Base-by-base conservation (phyloP, 2,797 vertebrate genomes). In the Gymnoscopelus braueri region DNA sequence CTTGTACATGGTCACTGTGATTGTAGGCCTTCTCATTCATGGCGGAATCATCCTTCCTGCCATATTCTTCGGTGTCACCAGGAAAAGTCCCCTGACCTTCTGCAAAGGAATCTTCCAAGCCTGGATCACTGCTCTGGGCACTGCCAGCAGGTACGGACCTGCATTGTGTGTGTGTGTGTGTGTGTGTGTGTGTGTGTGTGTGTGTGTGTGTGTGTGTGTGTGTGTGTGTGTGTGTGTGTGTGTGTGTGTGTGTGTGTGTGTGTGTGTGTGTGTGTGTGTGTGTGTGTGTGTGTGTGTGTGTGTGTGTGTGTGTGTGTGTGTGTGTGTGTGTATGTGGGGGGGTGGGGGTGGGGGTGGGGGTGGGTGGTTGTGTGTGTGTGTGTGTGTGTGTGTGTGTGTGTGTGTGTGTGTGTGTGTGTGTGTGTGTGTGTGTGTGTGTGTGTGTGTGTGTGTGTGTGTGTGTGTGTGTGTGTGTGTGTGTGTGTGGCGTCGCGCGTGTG, bases 1-100 rank as follows among this genome's bases (percentile, higher is more conserved):
- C 75, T 92, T 96, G 94, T 96, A 96, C 89, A 95, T 96, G 94
- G 91, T 96, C 77, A 96, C 95, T 0, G 95, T 96, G 48, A 92
- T 95, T 0, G 92, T 96, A 24, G 95, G 95, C 3, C 92, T 96
- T 56, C 3, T 91, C n/a, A 95, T 96, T 83, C 95, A 96, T 12
- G 95, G 95, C 0, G 94, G 91, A 3, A 47, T 96, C 52, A 91
- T 96, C 65, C 89, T 96, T 4, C 95, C 95, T 0, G 80, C 93
- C n/a, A 95, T 96, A 71, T 96, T 90, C 85, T 95, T 96, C 7
- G 69, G 55, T 0, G 88, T 92, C 79, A 96, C 95, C 60, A 88
- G 93, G 63, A 95, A 95, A 82, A 96, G 91, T 82, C 95, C 95
- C 0, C 85, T 94, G 56, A 14, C 75, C 1, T 96, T 96, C 84